Percentiles rank a stretch among this genome's conserved stretches.
Evolutionary conservation across 1,140 invertebrate species (phyloP).

Genomic region (Rhagoletis pomonella): DNA sequence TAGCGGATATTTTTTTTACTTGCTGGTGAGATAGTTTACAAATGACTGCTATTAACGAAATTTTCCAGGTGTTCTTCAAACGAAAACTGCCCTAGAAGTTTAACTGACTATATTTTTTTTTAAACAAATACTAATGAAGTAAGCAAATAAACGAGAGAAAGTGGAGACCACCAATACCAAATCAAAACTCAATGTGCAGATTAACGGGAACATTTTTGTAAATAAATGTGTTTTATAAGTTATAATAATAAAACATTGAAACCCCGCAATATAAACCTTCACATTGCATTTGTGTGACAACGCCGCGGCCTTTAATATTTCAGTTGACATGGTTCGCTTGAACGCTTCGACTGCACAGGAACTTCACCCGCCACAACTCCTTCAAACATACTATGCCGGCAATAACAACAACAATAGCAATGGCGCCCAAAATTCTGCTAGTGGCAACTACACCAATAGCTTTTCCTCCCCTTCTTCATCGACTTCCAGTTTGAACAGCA

Average conservation of each 20-base stretch:
- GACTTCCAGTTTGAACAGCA: conserved; percentile 64
- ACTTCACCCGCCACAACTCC: conserved; percentile 53
- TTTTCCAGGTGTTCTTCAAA: conserved; percentile 36
- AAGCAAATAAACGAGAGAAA: neutral
- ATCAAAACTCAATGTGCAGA: neutral
- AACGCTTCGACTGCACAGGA: conserved; percentile 62
- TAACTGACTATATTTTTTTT: neutral
- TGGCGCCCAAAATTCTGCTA: conserved; percentile 50
- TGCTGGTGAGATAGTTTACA: too few relatives aligned
- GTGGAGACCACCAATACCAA: neutral
- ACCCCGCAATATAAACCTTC: too few relatives aligned
- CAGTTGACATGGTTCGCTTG: conserved; percentile 68
- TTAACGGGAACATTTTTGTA: neutral
- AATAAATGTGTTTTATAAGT: too few relatives aligned
- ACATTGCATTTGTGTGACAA: too few relatives aligned
- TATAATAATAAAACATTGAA: too few relatives aligned
- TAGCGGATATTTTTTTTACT: too few relatives aligned
- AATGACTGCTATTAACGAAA: too few relatives aligned
- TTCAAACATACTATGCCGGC: conserved; percentile 60
- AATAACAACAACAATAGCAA: conserved; percentile 57
- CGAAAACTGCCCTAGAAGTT: conserved; percentile 19
- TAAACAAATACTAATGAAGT: neutral
- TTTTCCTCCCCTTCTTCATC: conserved; percentile 60
- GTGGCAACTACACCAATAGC: conserved; percentile 60
- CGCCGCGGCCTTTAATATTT: neutral